Evolutionary conservation across 1,140 invertebrate genomes (phyloP).

Genomic region (Nomia melanderi): DNA sequence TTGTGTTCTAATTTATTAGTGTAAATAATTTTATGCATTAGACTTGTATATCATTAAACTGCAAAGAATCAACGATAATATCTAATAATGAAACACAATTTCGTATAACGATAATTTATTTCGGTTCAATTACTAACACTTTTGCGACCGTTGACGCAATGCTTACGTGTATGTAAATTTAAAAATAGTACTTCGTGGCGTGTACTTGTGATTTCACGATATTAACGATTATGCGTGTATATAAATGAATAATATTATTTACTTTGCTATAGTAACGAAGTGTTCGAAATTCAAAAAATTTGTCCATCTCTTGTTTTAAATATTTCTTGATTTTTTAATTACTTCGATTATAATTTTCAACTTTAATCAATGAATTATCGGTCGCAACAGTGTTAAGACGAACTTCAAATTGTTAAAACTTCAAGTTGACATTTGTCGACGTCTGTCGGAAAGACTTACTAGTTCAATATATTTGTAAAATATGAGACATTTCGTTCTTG

Average conservation of each 20-base stretch:
- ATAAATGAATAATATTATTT: neutral
- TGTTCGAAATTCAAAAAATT: no score
- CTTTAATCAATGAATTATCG: neutral
- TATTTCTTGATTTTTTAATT: no score
- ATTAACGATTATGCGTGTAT: no score
- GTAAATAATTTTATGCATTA: conserved; percentile 17
- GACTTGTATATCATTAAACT: neutral
- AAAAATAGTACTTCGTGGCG: no score
- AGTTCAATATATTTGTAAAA: conserved; percentile 10
- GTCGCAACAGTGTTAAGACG: neutral
- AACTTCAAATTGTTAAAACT: neutral
- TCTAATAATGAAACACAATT: neutral
- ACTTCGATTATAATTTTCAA: no score
- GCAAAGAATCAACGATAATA: neutral
- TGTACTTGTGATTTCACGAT: no score
- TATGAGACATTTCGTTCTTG: conserved; percentile 24
- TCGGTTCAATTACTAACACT: neutral
- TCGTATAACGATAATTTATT: neutral
- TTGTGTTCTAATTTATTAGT: conserved; percentile 6
- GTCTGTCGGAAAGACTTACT: neutral
- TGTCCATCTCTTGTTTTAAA: no score
- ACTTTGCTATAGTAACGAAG: no score
- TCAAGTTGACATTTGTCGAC: neutral
- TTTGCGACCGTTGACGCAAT: neutral
- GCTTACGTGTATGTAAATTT: no score